Evolutionary conservation across 2,888 invertebrate genomes (phyloP), one percentile per base, ranked within the genome.

Genomic region (Thymelicus acteon): DNA sequence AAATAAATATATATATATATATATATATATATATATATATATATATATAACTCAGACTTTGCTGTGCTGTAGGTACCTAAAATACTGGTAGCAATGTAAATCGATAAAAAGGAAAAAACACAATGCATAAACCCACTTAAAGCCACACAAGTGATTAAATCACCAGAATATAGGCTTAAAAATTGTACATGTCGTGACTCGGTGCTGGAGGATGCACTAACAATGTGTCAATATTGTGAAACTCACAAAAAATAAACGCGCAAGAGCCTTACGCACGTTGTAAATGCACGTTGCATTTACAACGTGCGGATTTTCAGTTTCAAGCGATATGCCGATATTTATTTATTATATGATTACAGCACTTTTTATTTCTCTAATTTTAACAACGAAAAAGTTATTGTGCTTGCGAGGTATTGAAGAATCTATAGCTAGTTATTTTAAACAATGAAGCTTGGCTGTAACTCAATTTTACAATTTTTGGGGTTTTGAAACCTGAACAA

Each of bases 141-240:
- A 39, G 13, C 44, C 19, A 44, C 44, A 13, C 40, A 57, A 44
- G 37, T 13, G 49, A 40, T 54, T 54, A 54, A 44, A 52, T 57
- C 31, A 12, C 61, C 24, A 58, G 13, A 48, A 58, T 58, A 69
- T 49, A 58, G 52, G 48, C 63, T 63, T 48, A 63, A 69, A 69
- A 63, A 62, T 31, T 40, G 19, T 24, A 58, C 19, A 15, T 63
- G 63, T 58, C 63, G 63, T 24, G 48, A 12, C 19, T 63, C 63
- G 58, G 69, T 69, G 63, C 31, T 69, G 63, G 69, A 69, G 69
- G 63, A 58, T 58, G 63, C 62, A 47, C 69, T 69, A 69, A 69
- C 69, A 69, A 69, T 69, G 48, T 69, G 69, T 69, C 69, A 69
- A 69, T 69, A 69, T 69, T 69, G 69, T 63, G 69, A 69, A 69